A percentile compares a stretch with the other conserved stretches of the same genome.
Conservation (phyloP, 2,113 vertebrate species). For the Murina feae region DNA sequence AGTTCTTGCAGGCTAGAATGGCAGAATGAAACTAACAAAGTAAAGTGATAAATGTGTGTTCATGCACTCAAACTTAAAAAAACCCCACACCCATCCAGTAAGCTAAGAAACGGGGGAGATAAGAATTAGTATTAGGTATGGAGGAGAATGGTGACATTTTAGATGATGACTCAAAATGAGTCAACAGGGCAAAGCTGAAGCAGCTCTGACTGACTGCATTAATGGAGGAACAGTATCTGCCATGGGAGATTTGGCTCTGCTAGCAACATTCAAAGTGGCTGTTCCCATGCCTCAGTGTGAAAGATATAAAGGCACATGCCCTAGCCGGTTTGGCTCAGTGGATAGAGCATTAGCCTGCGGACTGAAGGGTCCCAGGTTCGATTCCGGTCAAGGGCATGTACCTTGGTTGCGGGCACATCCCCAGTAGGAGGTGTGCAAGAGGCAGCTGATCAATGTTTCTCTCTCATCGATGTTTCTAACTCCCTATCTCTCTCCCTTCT, state of each 20-base stretch:
- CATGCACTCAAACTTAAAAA: background rate
- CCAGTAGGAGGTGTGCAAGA: no score
- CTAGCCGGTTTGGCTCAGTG: no score
- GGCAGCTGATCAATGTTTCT: no score
- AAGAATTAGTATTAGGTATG: background rate
- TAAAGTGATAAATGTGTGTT: background rate
- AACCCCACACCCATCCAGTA: background rate
- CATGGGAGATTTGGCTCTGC: background rate
- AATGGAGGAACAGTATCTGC: background rate
- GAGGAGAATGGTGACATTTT: background rate
- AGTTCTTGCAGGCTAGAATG: background rate
- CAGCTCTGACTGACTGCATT: no score
- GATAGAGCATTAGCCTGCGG: no score
- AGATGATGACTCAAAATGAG: background rate
- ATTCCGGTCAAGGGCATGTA: no score
- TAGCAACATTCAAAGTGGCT: background rate
- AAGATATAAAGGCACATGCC: background rate
- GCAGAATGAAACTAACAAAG: background rate
- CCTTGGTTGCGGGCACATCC: no score
- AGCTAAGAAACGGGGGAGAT: background rate
- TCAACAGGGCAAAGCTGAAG: background rate
- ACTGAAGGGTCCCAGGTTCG: no score
- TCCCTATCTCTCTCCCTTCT: no score
- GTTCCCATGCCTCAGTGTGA: background rate
- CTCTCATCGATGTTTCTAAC: no score